Evolutionary conservation across 2,797 vertebrate genomes (phyloP), one percentile per base, ranked within the genome.

Genomic region (Crocidura indochinensis): DNA sequence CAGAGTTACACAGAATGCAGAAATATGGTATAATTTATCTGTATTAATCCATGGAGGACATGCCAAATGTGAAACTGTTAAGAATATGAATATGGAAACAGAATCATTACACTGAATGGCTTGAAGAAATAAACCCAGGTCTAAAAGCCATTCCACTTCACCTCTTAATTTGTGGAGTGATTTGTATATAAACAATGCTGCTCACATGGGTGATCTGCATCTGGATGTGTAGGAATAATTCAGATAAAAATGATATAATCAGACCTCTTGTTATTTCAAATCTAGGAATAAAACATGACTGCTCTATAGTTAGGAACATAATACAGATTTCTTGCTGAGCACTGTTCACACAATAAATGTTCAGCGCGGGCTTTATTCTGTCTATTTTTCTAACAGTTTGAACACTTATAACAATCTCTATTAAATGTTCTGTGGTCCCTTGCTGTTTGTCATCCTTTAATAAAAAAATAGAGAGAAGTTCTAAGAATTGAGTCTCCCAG

Each of bases 361-460:
- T 96, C n/a, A 77, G n/a, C 46, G 56, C 81, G 86, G 19, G 60
- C 46, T 82, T 95, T 92, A 94, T 91, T 92, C 80, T 62, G 74
- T 49, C 73, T 94, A 69, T 96, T 93, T 95, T 90, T 87, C 91
- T 91, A 93, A 86, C 85, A 91, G 73, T 91, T 91, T 92, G 73
- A 92, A 71, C 75, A 80, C 64, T 87, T 79, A 29, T 6, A 88
- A 77, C 44, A 89, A 53, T 91, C 49, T 95, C 84, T 92, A 90
- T 95, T 91, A 94, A 94, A 91, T 91, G 62, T 64, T 51, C 56
- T 86, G 29, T 73, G 10, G 91, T 72, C 44, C 12, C 51, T 27
- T 83, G 46, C 6, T 85, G 64, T 87, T 91, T 91, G 60, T 56
- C 67, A 74, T 76, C 14, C 14, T 79, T 92, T 69, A 82, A 15